Percentiles rank a stretch among this genome's conserved stretches.
These are phyloP conservation scores for Drosophila bipectinata DNA, from an alignment of 1,140 invertebrate genomes.

Conservation along the genomic window DNA sequence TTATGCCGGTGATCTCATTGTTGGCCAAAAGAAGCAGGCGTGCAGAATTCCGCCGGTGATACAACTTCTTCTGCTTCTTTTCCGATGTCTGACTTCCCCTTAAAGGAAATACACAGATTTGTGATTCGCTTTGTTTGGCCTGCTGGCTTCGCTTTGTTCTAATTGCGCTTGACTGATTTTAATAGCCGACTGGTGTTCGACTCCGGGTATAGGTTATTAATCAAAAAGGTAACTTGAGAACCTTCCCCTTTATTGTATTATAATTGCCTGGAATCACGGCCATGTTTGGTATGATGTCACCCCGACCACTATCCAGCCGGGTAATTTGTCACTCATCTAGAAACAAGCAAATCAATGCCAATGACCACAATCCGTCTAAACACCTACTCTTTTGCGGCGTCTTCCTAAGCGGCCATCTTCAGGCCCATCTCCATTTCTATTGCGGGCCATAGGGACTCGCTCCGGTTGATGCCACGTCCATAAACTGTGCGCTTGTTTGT, in stretches of 20 bases:
- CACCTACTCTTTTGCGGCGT: conserved; percentile 59
- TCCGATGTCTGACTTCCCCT: conserved; percentile 24
- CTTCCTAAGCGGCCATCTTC: conserved; percentile 19
- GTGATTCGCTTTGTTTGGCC: conserved; percentile 26
- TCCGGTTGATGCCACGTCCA: conserved; percentile 51
- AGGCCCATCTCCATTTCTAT: conserved; percentile 32
- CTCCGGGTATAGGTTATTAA: conserved; percentile 65
- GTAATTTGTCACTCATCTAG: conserved; percentile 68
- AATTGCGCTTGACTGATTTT: conserved; percentile 80
- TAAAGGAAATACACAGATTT: conserved; percentile 66
- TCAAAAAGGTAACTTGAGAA: conserved; percentile 47
- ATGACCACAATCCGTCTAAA: conserved; percentile 69
- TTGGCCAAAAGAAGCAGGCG: conserved; percentile 46
- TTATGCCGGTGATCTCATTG: conserved; percentile 63
- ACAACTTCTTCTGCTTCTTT: conserved; percentile 12
- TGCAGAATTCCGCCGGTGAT: conserved; percentile 70
- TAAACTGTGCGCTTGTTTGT: conserved; percentile 79
- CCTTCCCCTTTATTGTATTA: conserved; percentile 66
- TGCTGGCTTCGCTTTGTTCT: conserved; percentile 64
- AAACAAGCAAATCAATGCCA: conserved; percentile 55
- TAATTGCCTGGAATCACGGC: conserved; percentile 65
- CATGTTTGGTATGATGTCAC: conserved; percentile 70
- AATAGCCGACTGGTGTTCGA: conserved; percentile 48
- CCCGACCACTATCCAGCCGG: conserved; percentile 9
- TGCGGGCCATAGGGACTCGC: conserved; percentile 9